A percentile compares a stretch with the other conserved stretches of the same genome.
These are phyloP conservation scores for Pelodytes ibericus DNA, from an alignment of 2,797 vertebrate genomes.

Conservation along the genomic window DNA sequence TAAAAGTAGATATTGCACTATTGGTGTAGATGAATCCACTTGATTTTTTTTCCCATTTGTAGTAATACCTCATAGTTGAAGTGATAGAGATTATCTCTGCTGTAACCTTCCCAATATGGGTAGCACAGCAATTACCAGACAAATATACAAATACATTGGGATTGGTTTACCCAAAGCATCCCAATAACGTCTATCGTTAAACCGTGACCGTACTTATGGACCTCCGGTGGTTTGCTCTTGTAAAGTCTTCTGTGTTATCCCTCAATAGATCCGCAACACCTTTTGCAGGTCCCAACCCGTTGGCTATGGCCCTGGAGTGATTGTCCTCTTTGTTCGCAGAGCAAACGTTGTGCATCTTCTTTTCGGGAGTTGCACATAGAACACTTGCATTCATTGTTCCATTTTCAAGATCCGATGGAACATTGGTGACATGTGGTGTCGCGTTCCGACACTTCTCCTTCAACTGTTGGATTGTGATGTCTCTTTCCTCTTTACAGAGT, in stretches of 20 bases:
- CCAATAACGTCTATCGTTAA: slow-evolving; percentile 35
- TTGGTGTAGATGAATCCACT: too few relatives aligned
- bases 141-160: too few relatives aligned
- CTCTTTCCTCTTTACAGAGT: slow-evolving; percentile 69
- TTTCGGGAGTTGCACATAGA: slow-evolving; percentile 23
- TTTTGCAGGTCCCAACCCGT: slow-evolving; percentile 5
- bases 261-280: slow-evolving; percentile 27
- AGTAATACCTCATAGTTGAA: too few relatives aligned
- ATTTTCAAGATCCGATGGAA: slow-evolving; percentile 34
- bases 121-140: too few relatives aligned
- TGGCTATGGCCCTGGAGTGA: background rate
- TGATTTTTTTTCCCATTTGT: too few relatives aligned
- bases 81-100: too few relatives aligned
- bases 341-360: slow-evolving; percentile 30
- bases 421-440: background rate
- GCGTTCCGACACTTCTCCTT: slow-evolving; percentile 60
- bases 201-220: slow-evolving; percentile 76
- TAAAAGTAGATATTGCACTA: too few relatives aligned
- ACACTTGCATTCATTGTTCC: slow-evolving; percentile 14
- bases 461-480: slow-evolving; percentile 78
- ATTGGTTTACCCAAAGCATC: background rate
- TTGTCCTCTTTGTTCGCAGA: slow-evolving; percentile 36
- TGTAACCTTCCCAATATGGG: too few relatives aligned
- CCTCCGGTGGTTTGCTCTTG: slow-evolving; percentile 63
- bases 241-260: background rate